Evolutionary conservation across 2,797 vertebrate species (phyloP).

Genomic region (Avahi laniger): DNA sequence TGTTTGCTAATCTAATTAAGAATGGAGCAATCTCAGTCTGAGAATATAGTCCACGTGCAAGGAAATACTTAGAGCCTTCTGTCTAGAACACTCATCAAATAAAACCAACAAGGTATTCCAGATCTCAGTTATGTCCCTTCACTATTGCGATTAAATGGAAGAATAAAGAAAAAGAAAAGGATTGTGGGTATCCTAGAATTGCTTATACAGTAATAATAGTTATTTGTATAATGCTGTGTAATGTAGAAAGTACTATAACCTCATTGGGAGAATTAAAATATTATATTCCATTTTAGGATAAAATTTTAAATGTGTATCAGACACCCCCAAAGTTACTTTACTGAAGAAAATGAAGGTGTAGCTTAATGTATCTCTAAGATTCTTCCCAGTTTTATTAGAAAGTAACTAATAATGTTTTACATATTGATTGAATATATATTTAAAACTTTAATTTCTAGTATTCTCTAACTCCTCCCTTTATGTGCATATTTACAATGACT

Average conservation of each 20-base stretch:
- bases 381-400: not conserved
- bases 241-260: not conserved
- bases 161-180: not conserved
- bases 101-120: not conserved
- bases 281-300: not conserved
- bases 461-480: not conserved
- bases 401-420: not conserved
- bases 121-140: not conserved
- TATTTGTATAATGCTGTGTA: not conserved
- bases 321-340: not conserved
- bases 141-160: not conserved
- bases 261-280: conserved; percentile 5
- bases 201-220: not conserved
- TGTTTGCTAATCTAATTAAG: not conserved
- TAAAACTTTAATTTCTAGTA: not conserved
- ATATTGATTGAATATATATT: not conserved
- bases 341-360: conserved; percentile 15
- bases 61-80: not conserved
- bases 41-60: not conserved
- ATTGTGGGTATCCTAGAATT: not conserved
- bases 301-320: conserved; percentile 10
- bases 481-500: not conserved
- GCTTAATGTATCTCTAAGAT: not conserved
- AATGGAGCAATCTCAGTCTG: not conserved
- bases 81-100: not conserved